These are phyloP conservation scores for Cheilosia pagana DNA, from an alignment of 2,888 invertebrate genomes.

Conservation along the genomic window DNA sequence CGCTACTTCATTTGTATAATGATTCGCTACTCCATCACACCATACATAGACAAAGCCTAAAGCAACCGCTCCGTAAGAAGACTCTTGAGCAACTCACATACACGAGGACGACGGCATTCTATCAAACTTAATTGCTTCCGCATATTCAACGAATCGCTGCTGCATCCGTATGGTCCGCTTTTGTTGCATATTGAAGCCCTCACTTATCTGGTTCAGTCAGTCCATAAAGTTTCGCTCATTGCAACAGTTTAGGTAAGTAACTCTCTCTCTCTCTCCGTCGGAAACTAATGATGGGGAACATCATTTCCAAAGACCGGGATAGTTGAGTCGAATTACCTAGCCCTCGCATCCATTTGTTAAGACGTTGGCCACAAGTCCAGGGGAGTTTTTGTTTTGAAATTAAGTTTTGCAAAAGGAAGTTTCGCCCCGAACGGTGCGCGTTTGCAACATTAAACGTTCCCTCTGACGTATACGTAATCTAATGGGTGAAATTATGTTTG, in stretches of 20 bases:
- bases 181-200: not conserved
- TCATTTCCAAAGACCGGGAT: conserved; percentile 24
- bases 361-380: not conserved
- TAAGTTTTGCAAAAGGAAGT: conserved; percentile 21
- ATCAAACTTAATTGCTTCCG: conserved; percentile 71
- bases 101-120: conserved; percentile 41
- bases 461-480: conserved; percentile 43
- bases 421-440: not conserved
- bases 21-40: conserved; percentile 28
- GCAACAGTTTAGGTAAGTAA: conserved; percentile 61
- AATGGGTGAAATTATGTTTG: conserved; percentile 47
- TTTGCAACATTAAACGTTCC: conserved; percentile 8
- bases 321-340: conserved; percentile 32
- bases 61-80: conserved; percentile 13
- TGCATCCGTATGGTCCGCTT: conserved; percentile 20
- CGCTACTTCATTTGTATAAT: conserved; percentile 29
- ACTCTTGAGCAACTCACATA: conserved; percentile 28
- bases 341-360: not conserved
- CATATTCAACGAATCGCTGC: conserved; percentile 57
- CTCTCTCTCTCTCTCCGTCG: conserved; percentile 54
- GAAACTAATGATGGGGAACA: conserved; percentile 66
- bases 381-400: conserved; percentile 7
- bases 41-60: conserved; percentile 30
- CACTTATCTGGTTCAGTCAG: conserved; percentile 55
- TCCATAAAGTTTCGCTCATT: conserved; percentile 60